Conservation (phyloP, 1,140 invertebrate species). For the Drosophila lacertosa region DNA sequence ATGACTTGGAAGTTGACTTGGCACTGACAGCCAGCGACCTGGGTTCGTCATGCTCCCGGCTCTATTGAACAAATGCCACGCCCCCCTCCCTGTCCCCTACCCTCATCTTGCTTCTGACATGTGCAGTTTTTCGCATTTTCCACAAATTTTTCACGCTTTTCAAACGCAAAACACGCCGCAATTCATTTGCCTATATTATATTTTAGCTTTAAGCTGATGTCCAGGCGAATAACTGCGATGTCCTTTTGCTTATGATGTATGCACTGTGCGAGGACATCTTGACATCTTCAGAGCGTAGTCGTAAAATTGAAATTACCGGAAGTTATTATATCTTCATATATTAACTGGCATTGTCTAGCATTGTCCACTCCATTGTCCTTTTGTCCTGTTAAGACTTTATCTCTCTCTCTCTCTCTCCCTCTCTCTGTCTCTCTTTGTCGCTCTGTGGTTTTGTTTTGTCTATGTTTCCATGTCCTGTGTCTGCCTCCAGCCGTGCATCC, state of each 20-base stretch:
- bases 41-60: conserved; percentile 62
- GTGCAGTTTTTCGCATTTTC: conserved; percentile 64
- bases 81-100: neutral
- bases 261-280: conserved; percentile 39
- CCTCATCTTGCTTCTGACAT: conserved; percentile 57
- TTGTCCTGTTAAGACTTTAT: conserved; percentile 7
- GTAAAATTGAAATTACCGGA: conserved; percentile 81
- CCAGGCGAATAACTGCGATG: conserved; percentile 39
- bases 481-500: conserved; percentile 77
- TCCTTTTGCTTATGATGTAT: conserved; percentile 52
- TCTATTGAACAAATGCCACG: conserved; percentile 1
- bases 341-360: conserved; percentile 76
- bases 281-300: conserved; percentile 57
- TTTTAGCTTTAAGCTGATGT: conserved; percentile 52
- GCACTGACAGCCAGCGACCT: conserved; percentile 76
- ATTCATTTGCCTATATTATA: conserved; percentile 73
- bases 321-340: conserved; percentile 83
- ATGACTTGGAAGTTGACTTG: conserved; percentile 74
- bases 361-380: conserved; percentile 59
- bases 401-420: neutral
- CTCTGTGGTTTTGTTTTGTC: conserved; percentile 7
- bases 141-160: conserved; percentile 81
- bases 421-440: neutral
- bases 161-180: conserved; percentile 70
- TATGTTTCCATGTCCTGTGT: conserved; percentile 15